Base-by-base conservation (phyloP, 1,140 invertebrate genomes). In the Neodiprion virginianus region DNA sequence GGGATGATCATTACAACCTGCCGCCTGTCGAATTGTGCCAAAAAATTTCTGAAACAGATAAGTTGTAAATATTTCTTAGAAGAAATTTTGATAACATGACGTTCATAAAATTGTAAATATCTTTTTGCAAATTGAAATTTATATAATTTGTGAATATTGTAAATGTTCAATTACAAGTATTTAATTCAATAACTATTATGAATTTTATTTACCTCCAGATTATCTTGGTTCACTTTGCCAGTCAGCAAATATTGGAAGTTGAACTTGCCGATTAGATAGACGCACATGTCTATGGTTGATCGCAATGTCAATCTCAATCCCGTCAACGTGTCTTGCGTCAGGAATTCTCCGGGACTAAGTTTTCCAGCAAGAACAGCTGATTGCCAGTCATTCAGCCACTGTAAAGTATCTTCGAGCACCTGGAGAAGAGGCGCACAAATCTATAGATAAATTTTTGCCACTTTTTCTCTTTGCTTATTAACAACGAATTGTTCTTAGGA, bases 1-100 rank as follows among this genome's bases (percentile, higher is more conserved):
- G 0, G 78, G 78, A 69, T 79, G 80, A 48, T 79, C 76, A 73
- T 81, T 81, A 21, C 14, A 23, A 40, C 77, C 76, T 17, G 72
- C 73, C 10, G 77, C 78, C 76, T 79, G 75, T 7, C 78, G 28
- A 3, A 81, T 79, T 0, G 73, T 76, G 0, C 80, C 78, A 65
- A 81, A 79, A 75, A 79, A 79, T 76, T 78, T 76, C 78, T 81
- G 53, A 8, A 74, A 74, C 12, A 8, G n/a, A 17, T 17, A 17
- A 48, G 14, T 48, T 70, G 14, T 11, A 12, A 69, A 69, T 23
- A 14, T 11, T 23, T 47, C 17, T 11, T 69, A 11, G 40, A 11
- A 69, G 11, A 21, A 10, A 10, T 10, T 21, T 17, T 50, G 11
- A 50, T 21, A 17, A 14, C 40, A 71, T 12, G 49, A 17, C 40